Base-by-base conservation (phyloP, 1,140 invertebrate genomes). In the Bombus picipes region DNA sequence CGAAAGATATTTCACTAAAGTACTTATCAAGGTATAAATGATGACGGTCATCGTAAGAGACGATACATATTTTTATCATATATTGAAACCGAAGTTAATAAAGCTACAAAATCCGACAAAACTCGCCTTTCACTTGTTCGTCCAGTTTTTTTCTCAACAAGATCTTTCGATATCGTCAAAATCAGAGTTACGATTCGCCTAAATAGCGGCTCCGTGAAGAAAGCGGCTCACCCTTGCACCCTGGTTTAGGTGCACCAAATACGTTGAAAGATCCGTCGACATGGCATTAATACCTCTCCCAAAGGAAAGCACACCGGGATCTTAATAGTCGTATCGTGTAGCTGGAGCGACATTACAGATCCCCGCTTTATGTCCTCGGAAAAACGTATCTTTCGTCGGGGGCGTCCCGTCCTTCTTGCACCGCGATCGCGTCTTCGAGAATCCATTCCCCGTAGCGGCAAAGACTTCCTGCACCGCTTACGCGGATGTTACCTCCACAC, bases 371-470 rank as follows among this genome's bases (percentile, higher is more conserved):
- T 87, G 73, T 53, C 47, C 37, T 6, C 28, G 13, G 66, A 77
- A 79, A 89, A 89, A 86, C 74, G 81, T 84, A 82, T 87, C 88
- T 75, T 83, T 71, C 76, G 39, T 15, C 65, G 15, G 15, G 34
- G 75, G 43, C n/a, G 18, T 83, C 53, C 53, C 65, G 34, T 25
- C 68, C 57, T 59, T 47, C 43, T 73, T 76, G 25, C 74, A 6
- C 89, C 92, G 91, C 91, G 91, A 92, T 93, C 92, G 89, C 88
- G 88, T 92, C 91, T 87, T 86, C 87, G 79, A 81, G 90, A 88
- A 93, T 90, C 85, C 87, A 83, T 88, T 89, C 84, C 73, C 25
- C 73, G 65, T 43, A 73, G 78, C 70, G 62, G 78, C 87, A 86
- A 82, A 88, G 83, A 90, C 89, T 90, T 86, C 62, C 86, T 62